phyloP scores from a whole-genome alignment of 2,888 invertebrate species.

The Tetranychus truncatus region DNA sequence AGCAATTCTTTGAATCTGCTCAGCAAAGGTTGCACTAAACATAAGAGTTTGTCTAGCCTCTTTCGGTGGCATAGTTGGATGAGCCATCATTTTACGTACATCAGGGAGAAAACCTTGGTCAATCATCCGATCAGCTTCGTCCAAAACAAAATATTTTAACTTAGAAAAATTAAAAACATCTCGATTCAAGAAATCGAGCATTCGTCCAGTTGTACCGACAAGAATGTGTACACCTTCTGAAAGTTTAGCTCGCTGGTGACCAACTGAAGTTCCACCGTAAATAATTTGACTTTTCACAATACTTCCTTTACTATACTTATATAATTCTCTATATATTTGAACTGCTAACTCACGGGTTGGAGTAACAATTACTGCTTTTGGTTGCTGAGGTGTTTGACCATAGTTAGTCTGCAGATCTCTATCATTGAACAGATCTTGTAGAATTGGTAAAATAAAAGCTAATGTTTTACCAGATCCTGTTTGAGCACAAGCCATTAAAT shows the following conservation, averaged over 20 bases:
- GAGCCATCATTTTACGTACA: constrained; percentile 36
- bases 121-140: constrained; percentile 66
- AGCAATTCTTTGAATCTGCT: constrained; percentile 54
- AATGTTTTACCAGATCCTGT: constrained; percentile 96
- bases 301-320: constrained; percentile 58
- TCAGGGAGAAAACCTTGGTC: constrained; percentile 50
- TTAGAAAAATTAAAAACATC: constrained; percentile 41
- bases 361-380: constrained; percentile 63
- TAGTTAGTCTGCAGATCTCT: constrained; percentile 29
- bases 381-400: constrained; percentile 40
- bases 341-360: constrained; percentile 79
- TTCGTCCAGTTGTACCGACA: constrained; percentile 52
- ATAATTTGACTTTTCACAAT: constrained; percentile 52
- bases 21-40: constrained; percentile 60
- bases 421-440: constrained; percentile 43
- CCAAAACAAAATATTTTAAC: constrained; percentile 49
- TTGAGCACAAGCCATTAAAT: constrained; percentile 93
- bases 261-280: constrained; percentile 68
- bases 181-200: constrained; percentile 45
- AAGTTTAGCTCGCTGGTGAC: constrained; percentile 44
- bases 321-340: constrained; percentile 67
- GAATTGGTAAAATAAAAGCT: constrained; percentile 75
- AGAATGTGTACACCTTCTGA: constrained; percentile 39
- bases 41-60: constrained; percentile 43
- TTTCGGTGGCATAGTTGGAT: constrained; percentile 43